These are phyloP conservation scores for Scaptomyza montana DNA, from an alignment of 1,140 invertebrate genomes.

Conservation along the genomic window DNA sequence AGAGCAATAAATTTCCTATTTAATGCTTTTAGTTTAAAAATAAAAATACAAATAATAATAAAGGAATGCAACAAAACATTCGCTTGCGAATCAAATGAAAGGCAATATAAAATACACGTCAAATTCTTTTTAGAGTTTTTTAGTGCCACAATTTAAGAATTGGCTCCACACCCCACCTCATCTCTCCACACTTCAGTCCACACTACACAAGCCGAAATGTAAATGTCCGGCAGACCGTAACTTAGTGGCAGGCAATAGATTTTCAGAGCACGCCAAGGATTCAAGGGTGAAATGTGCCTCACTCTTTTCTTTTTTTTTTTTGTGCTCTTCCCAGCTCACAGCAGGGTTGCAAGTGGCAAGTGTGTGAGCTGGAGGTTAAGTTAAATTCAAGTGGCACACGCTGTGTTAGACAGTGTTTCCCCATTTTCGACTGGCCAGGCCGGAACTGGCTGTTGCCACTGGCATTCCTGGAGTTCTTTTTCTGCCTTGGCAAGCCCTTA, in stretches of 20 bases:
- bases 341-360: slow-evolving; percentile 21
- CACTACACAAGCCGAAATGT: slow-evolving; percentile 63
- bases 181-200: neutral
- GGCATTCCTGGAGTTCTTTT: slow-evolving; percentile 26
- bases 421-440: slow-evolving; percentile 56
- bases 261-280: slow-evolving; percentile 48
- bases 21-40: slow-evolving; percentile 77
- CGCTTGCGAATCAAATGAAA: slow-evolving; percentile 28
- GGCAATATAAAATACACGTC: slow-evolving; percentile 26
- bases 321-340: slow-evolving; percentile 8
- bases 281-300: slow-evolving; percentile 74
- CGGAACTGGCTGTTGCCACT: slow-evolving; percentile 12
- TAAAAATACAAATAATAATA: slow-evolving; percentile 41
- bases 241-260: slow-evolving; percentile 82
- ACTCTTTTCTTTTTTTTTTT: slow-evolving; percentile 21
- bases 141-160: slow-evolving; percentile 15
- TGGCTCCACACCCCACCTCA: slow-evolving; percentile 2
- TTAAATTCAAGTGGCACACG: slow-evolving; percentile 76
- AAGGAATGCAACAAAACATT: slow-evolving; percentile 42
- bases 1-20: slow-evolving; percentile 76
- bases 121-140: slow-evolving; percentile 8
- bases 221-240: slow-evolving; percentile 82
- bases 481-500: slow-evolving; percentile 49
- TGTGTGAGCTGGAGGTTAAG: slow-evolving; percentile 53
- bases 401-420: slow-evolving; percentile 78